phyloP scores from a whole-genome alignment of 2,888 invertebrate genomes.

The Ennomos quercinarius region DNA sequence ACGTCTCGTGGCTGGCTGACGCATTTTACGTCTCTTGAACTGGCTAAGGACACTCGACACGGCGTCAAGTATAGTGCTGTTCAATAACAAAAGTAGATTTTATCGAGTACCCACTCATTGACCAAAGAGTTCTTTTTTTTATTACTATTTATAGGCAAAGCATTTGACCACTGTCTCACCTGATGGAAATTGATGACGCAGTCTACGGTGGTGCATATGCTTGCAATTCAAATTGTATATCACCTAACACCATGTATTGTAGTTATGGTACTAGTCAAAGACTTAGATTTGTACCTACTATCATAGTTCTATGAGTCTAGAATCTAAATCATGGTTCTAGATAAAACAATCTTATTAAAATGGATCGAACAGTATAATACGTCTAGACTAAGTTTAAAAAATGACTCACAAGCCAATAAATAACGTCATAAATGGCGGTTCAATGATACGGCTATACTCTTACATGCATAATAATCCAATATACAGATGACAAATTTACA shows the following conservation, averaged over 20 bases:
- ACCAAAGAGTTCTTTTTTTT: background rate
- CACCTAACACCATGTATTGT: too few species aligned
- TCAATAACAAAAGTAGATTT: background rate
- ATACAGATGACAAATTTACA: constrained; percentile 3
- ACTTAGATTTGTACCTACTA: too few species aligned
- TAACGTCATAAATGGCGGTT: constrained; percentile 22
- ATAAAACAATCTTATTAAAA: constrained; percentile 9
- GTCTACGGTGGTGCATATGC: too few species aligned
- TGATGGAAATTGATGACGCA: too few species aligned
- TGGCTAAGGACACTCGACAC: constrained; percentile 4
- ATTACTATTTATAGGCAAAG: too few species aligned
- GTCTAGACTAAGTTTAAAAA: constrained; percentile 12
- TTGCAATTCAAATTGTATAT: too few species aligned
- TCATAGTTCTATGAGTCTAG: background rate
- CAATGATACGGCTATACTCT: constrained; percentile 27
- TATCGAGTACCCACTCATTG: background rate
- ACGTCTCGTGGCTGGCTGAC: background rate
- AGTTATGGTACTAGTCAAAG: too few species aligned
- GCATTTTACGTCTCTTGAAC: constrained; percentile 9
- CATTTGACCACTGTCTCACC: too few species aligned
- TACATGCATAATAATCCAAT: constrained; percentile 19
- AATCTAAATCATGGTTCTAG: background rate
- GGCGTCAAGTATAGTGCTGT: constrained; percentile 2
- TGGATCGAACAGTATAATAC: constrained; percentile 2
- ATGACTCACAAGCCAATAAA: constrained; percentile 21